phyloP scores from a whole-genome alignment of 2,888 invertebrate genomes.

The Cerastis rubricosa region DNA sequence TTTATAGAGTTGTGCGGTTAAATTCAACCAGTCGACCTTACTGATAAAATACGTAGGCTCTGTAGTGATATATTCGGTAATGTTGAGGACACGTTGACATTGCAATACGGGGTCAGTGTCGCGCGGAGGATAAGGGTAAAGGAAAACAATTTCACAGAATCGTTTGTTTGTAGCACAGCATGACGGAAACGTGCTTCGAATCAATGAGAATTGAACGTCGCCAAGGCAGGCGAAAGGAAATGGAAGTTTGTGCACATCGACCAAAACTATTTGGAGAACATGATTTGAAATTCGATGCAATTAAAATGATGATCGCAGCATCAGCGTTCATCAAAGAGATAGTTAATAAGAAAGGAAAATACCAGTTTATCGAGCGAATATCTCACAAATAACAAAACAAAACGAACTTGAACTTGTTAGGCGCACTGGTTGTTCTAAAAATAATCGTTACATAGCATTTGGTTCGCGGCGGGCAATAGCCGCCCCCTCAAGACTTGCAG shows the following conservation, averaged over 20 bases:
- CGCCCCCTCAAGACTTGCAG: constrained; percentile 63
- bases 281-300: constrained; percentile 34
- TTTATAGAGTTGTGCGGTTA: constrained; percentile 50
- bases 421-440: constrained; percentile 77
- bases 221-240: constrained; percentile 63
- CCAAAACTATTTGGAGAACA: constrained; percentile 37
- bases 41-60: constrained; percentile 70
- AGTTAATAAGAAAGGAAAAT: constrained; percentile 19
- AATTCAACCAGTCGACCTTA: constrained; percentile 75
- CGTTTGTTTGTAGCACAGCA: constrained; percentile 69
- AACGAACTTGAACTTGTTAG: constrained; percentile 84
- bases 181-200: constrained; percentile 70
- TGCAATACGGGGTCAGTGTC: constrained; percentile 86
- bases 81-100: constrained; percentile 77
- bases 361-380: constrained; percentile 25
- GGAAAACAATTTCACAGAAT: constrained; percentile 82
- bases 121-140: constrained; percentile 71
- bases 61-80: constrained; percentile 70
- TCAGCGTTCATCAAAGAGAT: constrained; percentile 16
- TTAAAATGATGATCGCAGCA: constrained; percentile 28
- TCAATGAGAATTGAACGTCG: constrained; percentile 71
- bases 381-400: constrained; percentile 64
- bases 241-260: constrained; percentile 37
- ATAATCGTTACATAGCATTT: constrained; percentile 74
- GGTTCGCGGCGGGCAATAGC: constrained; percentile 59